Conservation (phyloP, 2,113 vertebrate species). For the Poecilia latipinna region DNA sequence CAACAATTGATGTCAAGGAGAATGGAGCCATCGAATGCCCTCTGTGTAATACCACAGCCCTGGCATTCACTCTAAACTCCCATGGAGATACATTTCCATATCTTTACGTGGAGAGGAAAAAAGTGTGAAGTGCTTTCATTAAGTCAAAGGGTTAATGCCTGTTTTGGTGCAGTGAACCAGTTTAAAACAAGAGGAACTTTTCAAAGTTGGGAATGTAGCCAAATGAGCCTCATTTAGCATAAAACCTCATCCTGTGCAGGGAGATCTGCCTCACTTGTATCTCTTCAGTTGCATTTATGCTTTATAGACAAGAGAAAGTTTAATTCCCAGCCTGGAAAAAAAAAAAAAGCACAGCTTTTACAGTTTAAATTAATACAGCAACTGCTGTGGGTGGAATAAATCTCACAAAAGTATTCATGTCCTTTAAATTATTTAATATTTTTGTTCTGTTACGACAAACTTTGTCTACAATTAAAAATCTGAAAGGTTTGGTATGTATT, state of each 20-base stretch:
- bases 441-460: not conserved
- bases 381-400: not conserved
- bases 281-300: conserved; percentile 14
- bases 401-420: not conserved
- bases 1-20: conserved; percentile 54
- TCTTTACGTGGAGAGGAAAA: conserved; percentile 65
- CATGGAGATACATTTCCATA: conserved; percentile 67
- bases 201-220: conserved; percentile 72
- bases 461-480: not conserved
- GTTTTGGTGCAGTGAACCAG: conserved; percentile 47
- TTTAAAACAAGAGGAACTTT: conserved; percentile 44
- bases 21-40: conserved; percentile 49
- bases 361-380: not conserved
- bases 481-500: no score
- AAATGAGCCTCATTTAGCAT: conserved; percentile 63
- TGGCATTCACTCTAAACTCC: conserved; percentile 48
- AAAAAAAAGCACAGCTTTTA: not conserved
- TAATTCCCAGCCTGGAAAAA: not conserved
- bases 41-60: conserved; percentile 22
- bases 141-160: conserved; percentile 49
- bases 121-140: conserved; percentile 64
- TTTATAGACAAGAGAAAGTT: not conserved
- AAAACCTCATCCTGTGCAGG: conserved; percentile 29
- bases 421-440: not conserved
- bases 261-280: conserved; percentile 22